phyloP scores from a whole-genome alignment of 2,888 invertebrate species.

The Sialis lutaria region DNA sequence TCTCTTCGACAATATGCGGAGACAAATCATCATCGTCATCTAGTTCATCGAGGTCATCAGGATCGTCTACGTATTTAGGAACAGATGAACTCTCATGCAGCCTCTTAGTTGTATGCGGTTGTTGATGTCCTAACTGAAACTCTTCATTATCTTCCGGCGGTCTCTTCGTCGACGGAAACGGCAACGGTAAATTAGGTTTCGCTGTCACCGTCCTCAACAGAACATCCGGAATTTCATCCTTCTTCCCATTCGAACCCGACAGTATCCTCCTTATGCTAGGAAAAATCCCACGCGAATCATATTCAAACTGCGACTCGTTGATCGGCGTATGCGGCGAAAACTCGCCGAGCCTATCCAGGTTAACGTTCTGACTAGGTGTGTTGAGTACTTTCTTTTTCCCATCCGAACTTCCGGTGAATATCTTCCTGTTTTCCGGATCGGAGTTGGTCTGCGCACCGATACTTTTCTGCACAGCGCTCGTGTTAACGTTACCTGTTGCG shows the following conservation, averaged over 20 bases:
- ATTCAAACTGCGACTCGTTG: constrained; percentile 24
- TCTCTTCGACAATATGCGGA: constrained; percentile 4
- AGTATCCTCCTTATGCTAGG: constrained; percentile 73
- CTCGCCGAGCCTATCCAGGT: constrained; percentile 19
- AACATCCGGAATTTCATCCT: constrained; percentile 66
- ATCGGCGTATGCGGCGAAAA: constrained; percentile 19
- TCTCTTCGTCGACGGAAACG: constrained; percentile 14
- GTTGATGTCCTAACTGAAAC: constrained; percentile 1
- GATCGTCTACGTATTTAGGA: constrained; percentile 11
- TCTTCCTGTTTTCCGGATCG: constrained; percentile 13
- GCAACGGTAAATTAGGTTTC: constrained; percentile 21
- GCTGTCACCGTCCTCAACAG: constrained; percentile 50
- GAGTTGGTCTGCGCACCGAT: constrained; percentile 7
- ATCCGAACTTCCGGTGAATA: constrained; percentile 15
- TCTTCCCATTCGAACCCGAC: constrained; percentile 70
- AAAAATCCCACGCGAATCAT: constrained; percentile 28
- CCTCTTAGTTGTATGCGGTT: constrained; percentile 2
- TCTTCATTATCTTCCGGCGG: constrained; percentile 7
- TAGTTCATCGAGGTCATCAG: constrained; percentile 14
- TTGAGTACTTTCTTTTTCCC: constrained; percentile 56
- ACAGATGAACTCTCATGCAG: not conserved
- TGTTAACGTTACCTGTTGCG: not conserved
- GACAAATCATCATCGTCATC: constrained; percentile 8
- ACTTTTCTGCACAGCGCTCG: not conserved
- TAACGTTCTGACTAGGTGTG: constrained; percentile 51